Evolutionary conservation across 2,797 vertebrate species (phyloP).

Genomic region (Gymnothorax javanicus): DNA sequence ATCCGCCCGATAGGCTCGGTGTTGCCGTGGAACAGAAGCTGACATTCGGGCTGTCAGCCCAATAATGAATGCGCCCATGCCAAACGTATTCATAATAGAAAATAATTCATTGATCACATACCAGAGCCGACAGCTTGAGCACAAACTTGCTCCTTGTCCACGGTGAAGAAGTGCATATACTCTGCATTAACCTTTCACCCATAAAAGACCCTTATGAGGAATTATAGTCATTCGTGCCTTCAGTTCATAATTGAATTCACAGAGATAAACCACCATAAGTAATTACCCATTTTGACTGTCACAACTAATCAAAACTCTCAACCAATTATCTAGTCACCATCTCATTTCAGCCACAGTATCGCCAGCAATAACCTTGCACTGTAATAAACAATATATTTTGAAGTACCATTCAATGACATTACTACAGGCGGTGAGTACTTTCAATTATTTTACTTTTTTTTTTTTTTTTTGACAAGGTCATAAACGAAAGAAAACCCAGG

Average conservation of each 20-base stretch:
- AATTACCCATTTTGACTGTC: neutral
- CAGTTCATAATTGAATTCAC: neutral
- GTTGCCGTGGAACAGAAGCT: neutral
- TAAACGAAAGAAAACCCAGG: neutral
- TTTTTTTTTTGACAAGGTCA: neutral
- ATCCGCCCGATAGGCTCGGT: neutral
- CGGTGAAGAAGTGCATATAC: neutral
- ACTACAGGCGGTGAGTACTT: neutral
- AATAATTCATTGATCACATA: neutral
- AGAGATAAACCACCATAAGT: neutral
- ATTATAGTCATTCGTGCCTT: neutral
- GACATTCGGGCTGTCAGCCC: constrained; percentile 2
- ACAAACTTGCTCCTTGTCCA: neutral
- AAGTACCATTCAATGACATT: neutral
- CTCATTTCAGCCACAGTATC: neutral
- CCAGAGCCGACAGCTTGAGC: neutral
- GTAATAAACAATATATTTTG: neutral
- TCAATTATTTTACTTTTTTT: neutral
- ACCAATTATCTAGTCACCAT: neutral
- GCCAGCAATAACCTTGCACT: neutral
- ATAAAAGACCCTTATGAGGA: neutral
- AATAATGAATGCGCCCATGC: neutral
- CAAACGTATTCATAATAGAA: neutral
- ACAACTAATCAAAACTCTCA: neutral
- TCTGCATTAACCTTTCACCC: neutral